Evolutionary conservation across 2,113 vertebrate genomes (phyloP).

Genomic region (Cynopterus brachyotis): DNA sequence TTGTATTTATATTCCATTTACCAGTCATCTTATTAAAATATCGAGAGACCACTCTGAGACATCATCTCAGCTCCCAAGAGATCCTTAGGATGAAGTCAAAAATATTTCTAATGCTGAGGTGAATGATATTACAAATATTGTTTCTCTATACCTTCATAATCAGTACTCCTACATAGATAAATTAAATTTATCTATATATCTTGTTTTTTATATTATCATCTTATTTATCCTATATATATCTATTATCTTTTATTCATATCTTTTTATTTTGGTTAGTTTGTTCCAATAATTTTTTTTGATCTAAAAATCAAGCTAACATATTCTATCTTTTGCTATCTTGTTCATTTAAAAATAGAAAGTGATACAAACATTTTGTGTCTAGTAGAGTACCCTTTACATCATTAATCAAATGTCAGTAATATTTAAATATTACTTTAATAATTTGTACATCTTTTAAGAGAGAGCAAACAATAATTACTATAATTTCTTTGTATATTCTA

Average conservation of each 20-base stretch:
- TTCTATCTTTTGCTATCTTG: not conserved
- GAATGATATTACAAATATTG: not conserved
- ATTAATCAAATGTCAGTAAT: not conserved
- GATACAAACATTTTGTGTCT: not conserved
- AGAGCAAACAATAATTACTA: not conserved
- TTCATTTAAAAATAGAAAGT: not conserved
- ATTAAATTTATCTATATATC: not conserved
- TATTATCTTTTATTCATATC: not conserved
- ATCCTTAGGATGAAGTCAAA: not conserved
- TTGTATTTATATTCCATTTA: not conserved
- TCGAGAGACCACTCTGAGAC: not conserved
- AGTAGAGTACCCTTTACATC: not conserved
- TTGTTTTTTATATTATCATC: not conserved
- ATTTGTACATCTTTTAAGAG: not conserved
- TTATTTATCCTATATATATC: not conserved
- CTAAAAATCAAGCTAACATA: not conserved
- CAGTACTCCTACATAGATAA: not conserved
- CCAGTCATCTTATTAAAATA: not conserved
- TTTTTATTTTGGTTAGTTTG: not conserved
- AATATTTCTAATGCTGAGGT: not conserved
- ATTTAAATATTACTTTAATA: conserved; percentile 6
- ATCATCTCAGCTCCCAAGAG: not conserved
- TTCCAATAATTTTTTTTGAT: not conserved
- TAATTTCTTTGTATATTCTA: not conserved
- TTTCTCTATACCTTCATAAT: not conserved